These are phyloP conservation scores for Hyalella azteca DNA, from an alignment of 2,888 invertebrate species.

Conservation along the genomic window DNA sequence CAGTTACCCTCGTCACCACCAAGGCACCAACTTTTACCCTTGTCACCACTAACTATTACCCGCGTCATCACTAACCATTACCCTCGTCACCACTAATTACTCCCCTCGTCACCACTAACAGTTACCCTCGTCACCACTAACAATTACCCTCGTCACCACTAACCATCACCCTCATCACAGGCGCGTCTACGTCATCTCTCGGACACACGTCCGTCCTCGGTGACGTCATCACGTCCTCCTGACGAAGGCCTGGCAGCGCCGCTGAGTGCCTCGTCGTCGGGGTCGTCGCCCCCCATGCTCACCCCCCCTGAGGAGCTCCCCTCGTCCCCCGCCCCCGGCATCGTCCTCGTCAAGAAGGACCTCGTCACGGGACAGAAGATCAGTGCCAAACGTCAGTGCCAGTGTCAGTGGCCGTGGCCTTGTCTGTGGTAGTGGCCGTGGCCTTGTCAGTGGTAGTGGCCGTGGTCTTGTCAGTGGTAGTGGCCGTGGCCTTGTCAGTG, in stretches of 20 bases:
- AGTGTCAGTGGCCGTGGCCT: neutral
- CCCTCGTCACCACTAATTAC: too few species aligned
- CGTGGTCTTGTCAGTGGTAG: neutral
- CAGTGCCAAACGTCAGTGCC: neutral
- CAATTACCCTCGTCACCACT: too few species aligned
- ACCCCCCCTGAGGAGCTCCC: constrained; percentile 2
- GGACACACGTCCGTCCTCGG: neutral
- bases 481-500: too few species aligned
- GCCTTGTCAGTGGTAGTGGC: neutral
- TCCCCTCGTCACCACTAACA: too few species aligned
- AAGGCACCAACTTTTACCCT: too few species aligned
- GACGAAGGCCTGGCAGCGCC: neutral
- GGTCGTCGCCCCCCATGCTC: constrained; percentile 16
- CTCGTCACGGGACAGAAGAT: constrained; percentile 26
- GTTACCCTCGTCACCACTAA: too few species aligned
- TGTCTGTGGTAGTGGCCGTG: neutral
- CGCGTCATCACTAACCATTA: too few species aligned
- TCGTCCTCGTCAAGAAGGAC: constrained; percentile 25
- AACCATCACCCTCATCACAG: too few species aligned
- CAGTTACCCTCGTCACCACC: too few species aligned
- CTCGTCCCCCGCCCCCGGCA: neutral
- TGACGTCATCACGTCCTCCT: neutral
- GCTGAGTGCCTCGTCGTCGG: neutral
- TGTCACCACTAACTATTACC: too few species aligned
- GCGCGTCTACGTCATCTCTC: neutral